Conservation (phyloP, 64 coral and sea anemone species). For the Stichodactyla mertensii region DNA sequence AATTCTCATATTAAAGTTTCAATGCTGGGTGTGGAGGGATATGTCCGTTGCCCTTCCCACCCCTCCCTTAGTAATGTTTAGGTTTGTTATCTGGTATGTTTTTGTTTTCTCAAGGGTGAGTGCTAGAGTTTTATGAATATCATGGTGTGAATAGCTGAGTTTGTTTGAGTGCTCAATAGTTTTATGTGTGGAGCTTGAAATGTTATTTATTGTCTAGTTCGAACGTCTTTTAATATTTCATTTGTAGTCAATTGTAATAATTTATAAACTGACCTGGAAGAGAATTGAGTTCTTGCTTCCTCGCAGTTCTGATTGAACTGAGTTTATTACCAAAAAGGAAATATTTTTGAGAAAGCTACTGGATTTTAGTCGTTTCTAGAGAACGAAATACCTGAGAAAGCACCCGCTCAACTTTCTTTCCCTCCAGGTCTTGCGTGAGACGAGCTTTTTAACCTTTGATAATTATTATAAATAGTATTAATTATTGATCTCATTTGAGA, state of each 20-base stretch:
- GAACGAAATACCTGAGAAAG: too few relatives aligned
- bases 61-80: background rate
- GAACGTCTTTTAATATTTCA: conserved; percentile 1
- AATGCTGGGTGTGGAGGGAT: background rate
- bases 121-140: background rate
- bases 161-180: background rate
- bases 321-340: background rate
- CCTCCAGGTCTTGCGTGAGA: background rate
- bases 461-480: background rate
- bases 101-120: too few relatives aligned
- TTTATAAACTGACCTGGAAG: background rate
- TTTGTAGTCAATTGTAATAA: conserved; percentile 5
- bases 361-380: background rate
- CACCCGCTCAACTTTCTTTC: background rate
- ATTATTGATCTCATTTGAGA: conserved; percentile 8
- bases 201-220: conserved; percentile 1
- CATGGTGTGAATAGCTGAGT: background rate
- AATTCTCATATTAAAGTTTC: background rate
- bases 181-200: background rate
- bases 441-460: conserved; percentile 1
- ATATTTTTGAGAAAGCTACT: background rate
- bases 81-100: background rate
- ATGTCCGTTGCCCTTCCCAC: background rate
- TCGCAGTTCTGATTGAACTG: background rate
- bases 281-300: background rate